phyloP scores from a whole-genome alignment of 1,140 invertebrate species.

The Diploscapter pachys region DNA sequence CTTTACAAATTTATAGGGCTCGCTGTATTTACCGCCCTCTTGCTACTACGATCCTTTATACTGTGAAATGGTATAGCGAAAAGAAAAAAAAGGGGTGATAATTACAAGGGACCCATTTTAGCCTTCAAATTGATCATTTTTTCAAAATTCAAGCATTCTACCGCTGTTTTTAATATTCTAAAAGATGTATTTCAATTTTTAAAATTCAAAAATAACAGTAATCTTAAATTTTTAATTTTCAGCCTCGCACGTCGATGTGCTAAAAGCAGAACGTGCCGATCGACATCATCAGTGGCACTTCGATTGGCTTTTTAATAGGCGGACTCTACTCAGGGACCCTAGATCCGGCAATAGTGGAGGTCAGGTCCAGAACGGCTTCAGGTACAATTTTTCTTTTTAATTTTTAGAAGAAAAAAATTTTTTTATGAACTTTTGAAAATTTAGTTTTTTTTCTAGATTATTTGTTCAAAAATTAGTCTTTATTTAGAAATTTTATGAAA shows the following conservation, averaged over 20 bases:
- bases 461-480: no score
- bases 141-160: no score
- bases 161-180: neutral
- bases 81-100: no score
- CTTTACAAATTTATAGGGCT: no score
- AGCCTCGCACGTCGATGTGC: conserved; percentile 89
- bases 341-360: conserved; percentile 78
- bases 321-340: conserved; percentile 91
- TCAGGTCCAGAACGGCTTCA: conserved; percentile 89
- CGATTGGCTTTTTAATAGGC: conserved; percentile 71
- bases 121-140: neutral
- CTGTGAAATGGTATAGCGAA: no score
- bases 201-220: conserved; percentile 65
- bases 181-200: conserved; percentile 16
- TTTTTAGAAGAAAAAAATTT: neutral
- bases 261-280: conserved; percentile 66
- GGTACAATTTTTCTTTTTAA: conserved; percentile 64
- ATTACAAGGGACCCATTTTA: no score
- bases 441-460: no score
- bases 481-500: no score
- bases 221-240: no score
- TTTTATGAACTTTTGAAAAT: no score
- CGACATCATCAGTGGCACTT: conserved; percentile 59
- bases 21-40: no score
- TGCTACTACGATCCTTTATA: no score